phyloP scores from a whole-genome alignment of 2,113 vertebrate genomes.

The Loxodonta africana region DNA sequence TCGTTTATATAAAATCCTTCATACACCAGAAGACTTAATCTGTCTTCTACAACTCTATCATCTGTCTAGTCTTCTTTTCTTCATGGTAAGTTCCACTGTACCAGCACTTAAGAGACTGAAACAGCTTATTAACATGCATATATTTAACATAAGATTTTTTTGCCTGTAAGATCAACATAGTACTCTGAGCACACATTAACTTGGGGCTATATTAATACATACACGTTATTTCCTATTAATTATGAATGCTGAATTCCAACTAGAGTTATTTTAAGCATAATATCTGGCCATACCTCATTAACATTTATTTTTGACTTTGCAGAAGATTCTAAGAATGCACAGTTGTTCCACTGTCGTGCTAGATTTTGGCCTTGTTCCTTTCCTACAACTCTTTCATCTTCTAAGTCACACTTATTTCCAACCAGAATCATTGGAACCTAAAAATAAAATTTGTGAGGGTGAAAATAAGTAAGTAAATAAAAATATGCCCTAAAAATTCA shows the following conservation, averaged over 20 bases:
- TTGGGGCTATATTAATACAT: conserved; percentile 23
- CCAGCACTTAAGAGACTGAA: neutral
- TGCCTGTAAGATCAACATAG: neutral
- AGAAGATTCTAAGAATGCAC: conserved; percentile 98
- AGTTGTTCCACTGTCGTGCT: conserved; percentile 98
- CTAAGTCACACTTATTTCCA: conserved; percentile 99
- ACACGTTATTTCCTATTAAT: conserved; percentile 40
- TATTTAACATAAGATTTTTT: neutral
- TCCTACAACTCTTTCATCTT: conserved; percentile 98
- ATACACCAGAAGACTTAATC: neutral
- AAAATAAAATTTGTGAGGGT: conserved; percentile 56
- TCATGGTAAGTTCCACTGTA: conserved; percentile 5
- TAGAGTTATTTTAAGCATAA: neutral
- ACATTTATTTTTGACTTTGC: conserved; percentile 99
- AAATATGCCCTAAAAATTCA: conserved; percentile 8
- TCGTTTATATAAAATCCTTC: neutral
- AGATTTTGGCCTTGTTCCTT: conserved; percentile 98
- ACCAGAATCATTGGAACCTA: conserved; percentile 99
- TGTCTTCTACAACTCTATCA: neutral
- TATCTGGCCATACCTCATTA: conserved; percentile 93
- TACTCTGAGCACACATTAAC: neutral
- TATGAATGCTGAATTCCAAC: conserved; percentile 13
- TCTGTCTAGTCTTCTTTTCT: neutral
- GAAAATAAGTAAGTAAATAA: conserved; percentile 28
- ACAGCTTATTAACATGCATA: neutral